These are phyloP conservation scores for Platygyra sinensis DNA, from an alignment of 64 coral and sea anemone species.

Conservation along the genomic window DNA sequence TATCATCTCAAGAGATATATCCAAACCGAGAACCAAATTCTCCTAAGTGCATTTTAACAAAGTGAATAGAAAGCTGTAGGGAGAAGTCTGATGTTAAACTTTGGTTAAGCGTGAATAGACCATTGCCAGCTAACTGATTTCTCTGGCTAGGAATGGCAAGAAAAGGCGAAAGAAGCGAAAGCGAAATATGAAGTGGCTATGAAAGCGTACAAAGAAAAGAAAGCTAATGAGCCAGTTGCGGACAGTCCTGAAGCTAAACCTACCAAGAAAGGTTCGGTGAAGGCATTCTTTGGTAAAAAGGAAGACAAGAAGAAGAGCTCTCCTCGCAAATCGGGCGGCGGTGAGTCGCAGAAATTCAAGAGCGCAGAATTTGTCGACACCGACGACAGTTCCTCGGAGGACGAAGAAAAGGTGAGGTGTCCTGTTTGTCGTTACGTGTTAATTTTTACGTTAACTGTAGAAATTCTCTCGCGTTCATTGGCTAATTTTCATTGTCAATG, in stretches of 20 bases:
- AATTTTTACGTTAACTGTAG: too few species aligned
- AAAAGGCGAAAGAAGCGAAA: slow-evolving; percentile 67
- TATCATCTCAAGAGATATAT: too few species aligned
- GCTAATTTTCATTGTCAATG: too few species aligned
- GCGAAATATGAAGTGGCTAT: slow-evolving; percentile 74
- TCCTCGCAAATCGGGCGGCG: slow-evolving; percentile 79
- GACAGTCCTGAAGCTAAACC: slow-evolving; percentile 36
- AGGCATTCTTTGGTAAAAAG: slow-evolving; percentile 57
- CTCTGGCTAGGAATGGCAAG: slow-evolving; percentile 83
- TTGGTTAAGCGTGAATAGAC: not conserved
- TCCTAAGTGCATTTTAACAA: too few species aligned
- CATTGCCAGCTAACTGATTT: not conserved
- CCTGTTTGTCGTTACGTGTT: not conserved
- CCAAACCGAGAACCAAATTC: too few species aligned
- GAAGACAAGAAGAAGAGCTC: slow-evolving; percentile 64
- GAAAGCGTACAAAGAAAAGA: slow-evolving; percentile 74
- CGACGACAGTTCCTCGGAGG: slow-evolving; percentile 69
- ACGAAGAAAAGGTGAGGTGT: slow-evolving; percentile 35
- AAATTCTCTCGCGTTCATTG: too few species aligned
- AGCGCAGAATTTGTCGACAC: slow-evolving; percentile 95
- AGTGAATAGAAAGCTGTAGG: too few species aligned
- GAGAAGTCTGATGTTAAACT: too few species aligned
- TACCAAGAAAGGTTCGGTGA: slow-evolving; percentile 54
- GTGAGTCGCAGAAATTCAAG: slow-evolving; percentile 87
- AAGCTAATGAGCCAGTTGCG: not conserved